These are phyloP conservation scores for Oxyteleia sp. DNA, from an alignment of 2,888 invertebrate species.

Conservation along the genomic window DNA sequence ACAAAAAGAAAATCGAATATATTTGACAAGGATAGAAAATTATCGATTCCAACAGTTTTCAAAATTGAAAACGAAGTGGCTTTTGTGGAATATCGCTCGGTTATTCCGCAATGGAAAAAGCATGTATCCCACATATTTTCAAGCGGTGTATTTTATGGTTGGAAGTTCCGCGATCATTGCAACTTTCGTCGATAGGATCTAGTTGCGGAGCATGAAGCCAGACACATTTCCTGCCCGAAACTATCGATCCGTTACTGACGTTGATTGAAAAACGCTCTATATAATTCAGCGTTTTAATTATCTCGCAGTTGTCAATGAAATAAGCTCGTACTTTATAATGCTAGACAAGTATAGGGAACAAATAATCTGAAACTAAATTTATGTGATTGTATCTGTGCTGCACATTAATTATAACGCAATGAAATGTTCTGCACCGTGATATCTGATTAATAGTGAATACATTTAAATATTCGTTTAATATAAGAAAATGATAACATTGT, in stretches of 20 bases:
- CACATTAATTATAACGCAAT: too few species aligned
- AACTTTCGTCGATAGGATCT: slow-evolving; percentile 58
- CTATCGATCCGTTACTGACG: slow-evolving; percentile 59
- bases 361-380: background rate
- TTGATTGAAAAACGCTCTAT: slow-evolving; percentile 62
- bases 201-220: slow-evolving; percentile 47
- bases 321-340: slow-evolving; percentile 16
- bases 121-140: slow-evolving; percentile 39
- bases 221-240: slow-evolving; percentile 61
- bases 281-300: slow-evolving; percentile 63
- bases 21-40: background rate
- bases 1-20: background rate
- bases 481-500: too few species aligned
- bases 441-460: too few species aligned
- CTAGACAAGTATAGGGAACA: background rate
- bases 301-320: slow-evolving; percentile 27
- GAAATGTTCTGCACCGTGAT: too few species aligned
- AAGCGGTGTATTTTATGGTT: slow-evolving; percentile 30
- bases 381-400: too few species aligned
- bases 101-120: too few species aligned
- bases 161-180: slow-evolving; percentile 33
- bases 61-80: slow-evolving; percentile 13
- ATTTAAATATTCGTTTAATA: too few species aligned
- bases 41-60: background rate
- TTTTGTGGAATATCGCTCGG: background rate